A percentile compares a stretch with the other conserved stretches of the same genome.
Evolutionary conservation across 2,797 vertebrate species (phyloP).

Genomic region (Acipenser ruthenus): DNA sequence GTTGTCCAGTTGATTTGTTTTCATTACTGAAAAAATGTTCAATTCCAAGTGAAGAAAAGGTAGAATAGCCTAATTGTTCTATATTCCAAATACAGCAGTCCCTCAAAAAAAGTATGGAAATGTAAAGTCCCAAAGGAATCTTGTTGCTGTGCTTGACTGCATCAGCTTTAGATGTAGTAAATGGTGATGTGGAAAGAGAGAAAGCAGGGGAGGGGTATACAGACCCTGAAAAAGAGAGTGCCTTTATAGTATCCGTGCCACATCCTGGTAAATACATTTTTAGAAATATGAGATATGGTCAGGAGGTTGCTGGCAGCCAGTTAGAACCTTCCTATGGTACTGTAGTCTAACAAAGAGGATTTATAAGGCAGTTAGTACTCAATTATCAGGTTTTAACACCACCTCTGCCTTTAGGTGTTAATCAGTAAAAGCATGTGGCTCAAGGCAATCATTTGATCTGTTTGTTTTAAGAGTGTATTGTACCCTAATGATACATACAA

Average conservation of each 20-base stretch:
- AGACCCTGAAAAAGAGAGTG: slow-evolving; percentile 18
- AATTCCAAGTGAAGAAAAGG: too few species aligned
- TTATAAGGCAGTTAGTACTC: neutral
- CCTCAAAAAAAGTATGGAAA: too few species aligned
- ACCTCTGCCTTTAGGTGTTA: neutral
- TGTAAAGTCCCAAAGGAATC: too few species aligned
- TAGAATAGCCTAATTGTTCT: too few species aligned
- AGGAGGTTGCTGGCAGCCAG: slow-evolving; percentile 1
- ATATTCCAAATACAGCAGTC: too few species aligned
- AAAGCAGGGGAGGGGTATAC: slow-evolving; percentile 19
- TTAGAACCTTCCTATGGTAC: neutral
- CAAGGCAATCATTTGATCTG: too few species aligned
- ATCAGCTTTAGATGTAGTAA: neutral
- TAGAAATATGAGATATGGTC: slow-evolving; percentile 18
- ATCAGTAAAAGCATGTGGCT: neutral
- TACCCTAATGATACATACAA: too few species aligned
- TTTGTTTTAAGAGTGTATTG: too few species aligned
- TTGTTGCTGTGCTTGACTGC: too few species aligned
- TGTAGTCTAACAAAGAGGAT: slow-evolving; percentile 2
- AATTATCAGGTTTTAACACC: neutral
- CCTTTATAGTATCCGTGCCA: slow-evolving; percentile 27
- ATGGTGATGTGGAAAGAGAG: slow-evolving; percentile 8
- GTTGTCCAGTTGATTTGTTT: too few species aligned
- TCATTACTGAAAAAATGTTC: too few species aligned
- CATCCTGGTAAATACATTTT: slow-evolving; percentile 29